phyloP scores from a whole-genome alignment of 30 jellyfish, hydroid and myxozoan species.

The Nemopilema nomurai region DNA sequence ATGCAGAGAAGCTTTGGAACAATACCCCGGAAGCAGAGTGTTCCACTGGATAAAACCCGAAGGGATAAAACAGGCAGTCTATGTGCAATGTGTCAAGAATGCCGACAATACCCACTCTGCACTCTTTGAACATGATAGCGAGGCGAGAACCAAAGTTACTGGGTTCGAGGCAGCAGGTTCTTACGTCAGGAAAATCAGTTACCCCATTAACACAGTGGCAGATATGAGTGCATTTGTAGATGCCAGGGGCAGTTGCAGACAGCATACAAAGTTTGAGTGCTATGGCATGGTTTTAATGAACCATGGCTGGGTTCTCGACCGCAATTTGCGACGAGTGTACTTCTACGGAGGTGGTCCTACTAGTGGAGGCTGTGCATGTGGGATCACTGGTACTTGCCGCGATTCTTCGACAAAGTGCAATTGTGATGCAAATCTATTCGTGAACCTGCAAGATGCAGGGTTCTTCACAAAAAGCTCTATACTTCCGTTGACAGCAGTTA shows the following conservation, averaged over 20 bases:
- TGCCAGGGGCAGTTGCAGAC: conserved; percentile 27
- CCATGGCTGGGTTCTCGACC: conserved; percentile 10
- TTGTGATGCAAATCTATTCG: conserved; percentile 38
- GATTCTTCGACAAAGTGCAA: conserved; percentile 22
- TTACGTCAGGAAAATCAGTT: not conserved
- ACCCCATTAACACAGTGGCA: conserved; percentile 1
- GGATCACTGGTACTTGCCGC: conserved; percentile 40
- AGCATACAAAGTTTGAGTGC: conserved; percentile 33
- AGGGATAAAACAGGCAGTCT: not conserved
- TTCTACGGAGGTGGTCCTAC: conserved; percentile 52
- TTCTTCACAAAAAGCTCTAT: conserved; percentile 18
- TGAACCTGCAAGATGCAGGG: conserved; percentile 38
- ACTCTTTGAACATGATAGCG: not conserved
- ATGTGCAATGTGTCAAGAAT: conserved; percentile 11
- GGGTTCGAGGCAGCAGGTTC: conserved; percentile 3
- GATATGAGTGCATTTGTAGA: conserved; percentile 37
- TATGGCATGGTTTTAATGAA: not conserved
- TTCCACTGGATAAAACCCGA: conserved; percentile 15
- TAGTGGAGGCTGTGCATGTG: conserved; percentile 64
- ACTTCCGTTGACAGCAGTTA: conserved; percentile 53
- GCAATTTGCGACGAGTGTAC: conserved; percentile 9
- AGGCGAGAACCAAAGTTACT: not conserved
- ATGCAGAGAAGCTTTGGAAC: conserved; percentile 9
- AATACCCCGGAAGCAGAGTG: not conserved
- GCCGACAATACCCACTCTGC: not conserved